Evolutionary conservation across 2,797 vertebrate species (phyloP).

Genomic region (Pangasius macronema): DNA sequence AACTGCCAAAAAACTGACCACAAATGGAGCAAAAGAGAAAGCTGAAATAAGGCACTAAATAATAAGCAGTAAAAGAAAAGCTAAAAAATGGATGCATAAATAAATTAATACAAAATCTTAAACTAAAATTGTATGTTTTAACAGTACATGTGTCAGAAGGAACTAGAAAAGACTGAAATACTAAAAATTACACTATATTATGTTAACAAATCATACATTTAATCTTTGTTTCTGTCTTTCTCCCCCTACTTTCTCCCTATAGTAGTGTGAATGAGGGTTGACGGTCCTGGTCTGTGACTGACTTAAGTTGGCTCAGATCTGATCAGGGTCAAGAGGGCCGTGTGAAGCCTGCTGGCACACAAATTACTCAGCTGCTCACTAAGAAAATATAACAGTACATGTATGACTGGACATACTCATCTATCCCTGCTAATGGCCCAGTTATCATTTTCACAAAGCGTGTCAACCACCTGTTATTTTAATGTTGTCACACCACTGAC

Average conservation of each 20-base stretch:
- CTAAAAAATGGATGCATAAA: no score
- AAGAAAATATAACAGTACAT: slow-evolving; percentile 3
- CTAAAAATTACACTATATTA: not conserved
- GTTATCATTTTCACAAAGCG: not conserved
- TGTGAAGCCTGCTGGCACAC: slow-evolving; percentile 65
- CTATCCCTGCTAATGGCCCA: not conserved
- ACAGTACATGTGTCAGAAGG: not conserved
- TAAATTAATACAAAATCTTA: not conserved
- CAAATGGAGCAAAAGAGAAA: not conserved
- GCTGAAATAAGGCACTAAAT: not conserved
- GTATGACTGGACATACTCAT: not conserved
- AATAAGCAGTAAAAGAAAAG: not conserved
- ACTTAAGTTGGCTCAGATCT: slow-evolving; percentile 25
- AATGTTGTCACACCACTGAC: not conserved
- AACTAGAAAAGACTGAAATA: not conserved
- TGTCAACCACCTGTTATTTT: not conserved
- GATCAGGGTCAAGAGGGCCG: slow-evolving; percentile 54
- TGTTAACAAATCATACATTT: not conserved
- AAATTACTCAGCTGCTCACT: slow-evolving; percentile 62
- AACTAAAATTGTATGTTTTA: not conserved
- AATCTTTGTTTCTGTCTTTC: not conserved
- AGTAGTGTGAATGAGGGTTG: not conserved
- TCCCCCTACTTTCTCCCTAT: not conserved
- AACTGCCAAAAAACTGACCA: not conserved
- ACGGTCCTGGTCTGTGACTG: not conserved